Percentiles rank a stretch among this genome's conserved stretches.
These are phyloP conservation scores for Anser cygnoides DNA, from an alignment of 2,113 vertebrate species.

Conservation along the genomic window DNA sequence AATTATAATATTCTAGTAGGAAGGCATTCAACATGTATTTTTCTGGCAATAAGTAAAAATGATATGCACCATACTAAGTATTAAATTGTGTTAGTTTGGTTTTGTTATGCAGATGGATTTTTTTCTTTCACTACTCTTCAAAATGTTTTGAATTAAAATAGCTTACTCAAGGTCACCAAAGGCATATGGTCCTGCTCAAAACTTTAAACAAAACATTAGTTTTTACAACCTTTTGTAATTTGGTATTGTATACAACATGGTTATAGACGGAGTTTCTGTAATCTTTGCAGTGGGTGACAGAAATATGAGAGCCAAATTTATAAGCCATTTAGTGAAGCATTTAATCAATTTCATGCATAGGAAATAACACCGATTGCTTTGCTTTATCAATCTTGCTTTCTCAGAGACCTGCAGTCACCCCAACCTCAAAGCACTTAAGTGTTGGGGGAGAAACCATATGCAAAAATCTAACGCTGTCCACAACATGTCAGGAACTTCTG, in stretches of 20 bases:
- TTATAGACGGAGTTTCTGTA: constrained; percentile 79
- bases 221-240: constrained; percentile 89
- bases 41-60: constrained; percentile 3
- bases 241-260: constrained; percentile 85
- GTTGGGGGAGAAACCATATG: background rate
- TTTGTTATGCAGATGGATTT: constrained; percentile 74
- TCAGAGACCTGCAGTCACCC: constrained; percentile 47
- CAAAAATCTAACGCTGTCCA: background rate
- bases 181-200: constrained; percentile 87
- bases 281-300: constrained; percentile 87
- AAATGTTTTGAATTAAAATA: constrained; percentile 89
- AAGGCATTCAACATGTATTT: background rate
- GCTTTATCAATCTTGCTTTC: constrained; percentile 82
- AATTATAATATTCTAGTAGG: background rate
- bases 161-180: constrained; percentile 85
- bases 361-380: constrained; percentile 81
- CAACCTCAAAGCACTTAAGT: constrained; percentile 51
- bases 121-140: constrained; percentile 66
- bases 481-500: constrained; percentile 48
- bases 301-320: constrained; percentile 88
- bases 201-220: constrained; percentile 89
- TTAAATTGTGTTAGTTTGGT: constrained; percentile 49
- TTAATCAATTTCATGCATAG: constrained; percentile 89
- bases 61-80: background rate
- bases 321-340: constrained; percentile 87